Evolutionary conservation across 2,113 vertebrate genomes (phyloP), one percentile per base, ranked within the genome.

Genomic region (Eurypyga helias): DNA sequence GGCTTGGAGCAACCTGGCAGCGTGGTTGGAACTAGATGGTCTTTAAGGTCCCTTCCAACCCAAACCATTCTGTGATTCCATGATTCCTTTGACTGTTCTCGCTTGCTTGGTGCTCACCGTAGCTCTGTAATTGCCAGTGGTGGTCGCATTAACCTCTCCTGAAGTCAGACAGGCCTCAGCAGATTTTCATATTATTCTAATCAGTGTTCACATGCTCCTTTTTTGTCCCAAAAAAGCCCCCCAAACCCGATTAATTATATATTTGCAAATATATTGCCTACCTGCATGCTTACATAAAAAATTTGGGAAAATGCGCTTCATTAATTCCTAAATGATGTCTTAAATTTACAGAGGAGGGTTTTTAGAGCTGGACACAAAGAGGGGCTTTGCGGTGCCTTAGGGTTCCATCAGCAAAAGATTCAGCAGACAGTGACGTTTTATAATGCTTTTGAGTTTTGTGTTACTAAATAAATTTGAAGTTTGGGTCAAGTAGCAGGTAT

Each of bases 271-370:
- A 0, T 8, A 23, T 48, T 49, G 36, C 18, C 73, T 67, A 7
- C 3, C 6, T 34, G 6, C 0, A 0, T 85, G 38, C 15, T 46
- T 61, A 7, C 10, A 0, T 60, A 1, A 18, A 11, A 17, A 19
- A 17, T 45, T 51, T 41, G 11, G 11, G 14, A 62, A 25, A 62
- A 28, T 0, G 1, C 1, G 14, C 7, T 55, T 46, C 2, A 2
- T 52, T 3, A 70, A 12, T 45, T 60, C 23, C 2, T 8, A 0
- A 38, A 4, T 17, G 16, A 6, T n/a, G 3, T 23, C 72, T 64
- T 38, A 76, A 51, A 38, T 24, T 33, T 45, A n/a, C 5, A 48
- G 34, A 36, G 24, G 49, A 41, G 11, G 10, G 18, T 55, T 58
- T 43, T 60, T 69, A 3, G 21, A 33, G 34, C 1, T 14, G 17